Evolutionary conservation across 92 coral and sea anemone genomes (phyloP), one percentile per base, ranked within the genome.

Genomic region (Siderastrea siderea): DNA sequence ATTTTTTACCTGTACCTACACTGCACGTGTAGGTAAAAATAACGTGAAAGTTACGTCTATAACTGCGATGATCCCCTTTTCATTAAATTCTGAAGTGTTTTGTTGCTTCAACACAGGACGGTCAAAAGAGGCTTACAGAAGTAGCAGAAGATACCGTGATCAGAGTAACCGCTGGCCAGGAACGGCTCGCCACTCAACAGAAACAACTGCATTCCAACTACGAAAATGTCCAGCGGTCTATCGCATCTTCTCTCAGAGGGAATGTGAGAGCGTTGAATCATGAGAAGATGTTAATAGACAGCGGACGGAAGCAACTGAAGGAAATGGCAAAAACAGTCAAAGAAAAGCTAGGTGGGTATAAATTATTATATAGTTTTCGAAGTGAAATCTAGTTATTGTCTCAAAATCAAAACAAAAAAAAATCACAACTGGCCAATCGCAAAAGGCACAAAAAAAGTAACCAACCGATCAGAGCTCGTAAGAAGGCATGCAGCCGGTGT

Each of bases 101-200:
- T 26, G 19, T 55, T 58, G 43, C 3, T 47, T 60, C 14, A 7
- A 15, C 38, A 38, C 75, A 97, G 99, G 84, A 82, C 26, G 97
- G 98, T 43, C 99, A 97, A 87, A 68, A 89, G 13, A 51, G 88
- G 62, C 78, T 97, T 48, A 88, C 90, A 1, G 89, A 90, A 26
- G 80, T 75, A 3, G 98, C 99, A 3, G 72, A 94, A 19, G 91
- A 93, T 66, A 95, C 99, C 6, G 94, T 97, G 46, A 82, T 86
- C n/a, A 92, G 79, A 71, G 91, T 97, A 5, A 91, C 95, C 84
- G 94, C 96, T 90, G 99, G 99, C 5, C 99, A 97, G 53, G 94
- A 91, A 47, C 88, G 91, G 9, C 92, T 97, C 2, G 54, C 91
- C 16, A 81, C 86, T 47, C 98, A 95, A 45, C 99, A 97, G 86